phyloP scores from a whole-genome alignment of 2,113 vertebrate species.

The Diphyllodes magnificus region DNA sequence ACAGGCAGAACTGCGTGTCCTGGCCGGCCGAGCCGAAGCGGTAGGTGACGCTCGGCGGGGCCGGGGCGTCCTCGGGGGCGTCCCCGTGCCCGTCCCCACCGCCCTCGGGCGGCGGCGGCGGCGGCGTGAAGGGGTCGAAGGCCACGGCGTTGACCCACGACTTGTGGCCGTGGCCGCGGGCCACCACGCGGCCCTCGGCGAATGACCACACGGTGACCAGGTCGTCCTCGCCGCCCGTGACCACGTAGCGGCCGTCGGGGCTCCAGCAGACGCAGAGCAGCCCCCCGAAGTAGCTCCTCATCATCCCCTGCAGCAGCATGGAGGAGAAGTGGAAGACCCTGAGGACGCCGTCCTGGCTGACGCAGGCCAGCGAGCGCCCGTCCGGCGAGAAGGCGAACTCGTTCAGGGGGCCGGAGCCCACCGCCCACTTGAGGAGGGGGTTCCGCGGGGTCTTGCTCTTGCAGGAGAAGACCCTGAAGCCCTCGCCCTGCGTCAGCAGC shows the following conservation, averaged over 20 bases:
- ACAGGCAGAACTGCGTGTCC: conserved; percentile 91
- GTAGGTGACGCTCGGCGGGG: conserved; percentile 73
- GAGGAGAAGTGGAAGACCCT: conserved; percentile 89
- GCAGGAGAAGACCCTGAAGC: conserved; percentile 86
- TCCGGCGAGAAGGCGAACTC: conserved; percentile 91
- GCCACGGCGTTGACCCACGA: conserved; percentile 94
- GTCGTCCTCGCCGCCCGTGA: conserved; percentile 88
- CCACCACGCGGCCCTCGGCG: conserved; percentile 83
- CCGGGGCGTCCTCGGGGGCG: conserved; percentile 8
- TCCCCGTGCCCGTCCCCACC: accelerated
- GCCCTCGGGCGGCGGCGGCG: accelerated
- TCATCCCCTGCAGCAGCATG: conserved; percentile 88
- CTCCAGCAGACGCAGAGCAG: conserved; percentile 92
- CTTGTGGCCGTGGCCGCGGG: conserved; percentile 88
- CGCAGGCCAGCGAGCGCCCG: conserved; percentile 86
- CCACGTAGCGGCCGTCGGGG: conserved; percentile 87
- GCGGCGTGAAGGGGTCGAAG: conserved; percentile 81
- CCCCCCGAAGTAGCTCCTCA: conserved; percentile 93
- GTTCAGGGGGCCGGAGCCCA: conserved; percentile 86
- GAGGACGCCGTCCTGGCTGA: conserved; percentile 89
- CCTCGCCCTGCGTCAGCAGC: conserved; percentile 84
- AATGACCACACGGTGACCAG: conserved; percentile 93
- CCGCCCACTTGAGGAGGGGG: conserved; percentile 85
- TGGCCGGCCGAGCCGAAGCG: conserved; percentile 90
- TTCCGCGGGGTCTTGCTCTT: conserved; percentile 87